These are phyloP conservation scores for Polyommatus iphigenia DNA, from an alignment of 2,888 invertebrate species.

Conservation along the genomic window DNA sequence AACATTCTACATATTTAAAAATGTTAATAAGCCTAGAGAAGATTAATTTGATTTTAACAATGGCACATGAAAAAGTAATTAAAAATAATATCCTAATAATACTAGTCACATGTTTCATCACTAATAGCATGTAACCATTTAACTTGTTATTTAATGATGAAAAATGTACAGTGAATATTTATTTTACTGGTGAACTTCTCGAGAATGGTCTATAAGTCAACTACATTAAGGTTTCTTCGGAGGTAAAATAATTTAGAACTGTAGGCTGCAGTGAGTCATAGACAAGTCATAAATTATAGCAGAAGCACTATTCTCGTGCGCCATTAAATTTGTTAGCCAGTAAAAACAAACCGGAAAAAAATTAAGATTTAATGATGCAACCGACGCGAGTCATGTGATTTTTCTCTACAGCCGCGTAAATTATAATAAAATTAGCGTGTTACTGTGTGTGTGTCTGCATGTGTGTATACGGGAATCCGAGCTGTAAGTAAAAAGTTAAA, in stretches of 20 bases:
- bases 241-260: neutral
- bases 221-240: neutral
- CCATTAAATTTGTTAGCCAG: slow-evolving; percentile 16
- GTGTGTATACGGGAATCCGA: neutral
- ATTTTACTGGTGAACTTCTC: neutral
- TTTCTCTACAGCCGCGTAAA: slow-evolving; percentile 19
- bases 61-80: neutral
- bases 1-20: neutral
- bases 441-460: neutral
- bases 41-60: neutral
- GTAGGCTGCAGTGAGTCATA: neutral
- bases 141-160: slow-evolving; percentile 9
- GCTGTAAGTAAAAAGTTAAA: neutral
- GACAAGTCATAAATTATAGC: slow-evolving; percentile 7
- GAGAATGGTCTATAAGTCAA: neutral
- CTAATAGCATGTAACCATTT: slow-evolving; percentile 1
- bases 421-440: slow-evolving; percentile 14
- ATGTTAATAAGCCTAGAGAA: neutral
- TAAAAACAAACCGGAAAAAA: slow-evolving; percentile 37
- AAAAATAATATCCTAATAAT: neutral
- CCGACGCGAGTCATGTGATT: slow-evolving; percentile 24
- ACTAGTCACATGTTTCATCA: slow-evolving; percentile 4
- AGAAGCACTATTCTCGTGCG: slow-evolving; percentile 10
- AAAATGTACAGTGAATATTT: neutral
- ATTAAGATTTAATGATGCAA: slow-evolving; percentile 22